Evolutionary conservation across 2,888 invertebrate species (phyloP).

Genomic region (Hemaris fuciformis): DNA sequence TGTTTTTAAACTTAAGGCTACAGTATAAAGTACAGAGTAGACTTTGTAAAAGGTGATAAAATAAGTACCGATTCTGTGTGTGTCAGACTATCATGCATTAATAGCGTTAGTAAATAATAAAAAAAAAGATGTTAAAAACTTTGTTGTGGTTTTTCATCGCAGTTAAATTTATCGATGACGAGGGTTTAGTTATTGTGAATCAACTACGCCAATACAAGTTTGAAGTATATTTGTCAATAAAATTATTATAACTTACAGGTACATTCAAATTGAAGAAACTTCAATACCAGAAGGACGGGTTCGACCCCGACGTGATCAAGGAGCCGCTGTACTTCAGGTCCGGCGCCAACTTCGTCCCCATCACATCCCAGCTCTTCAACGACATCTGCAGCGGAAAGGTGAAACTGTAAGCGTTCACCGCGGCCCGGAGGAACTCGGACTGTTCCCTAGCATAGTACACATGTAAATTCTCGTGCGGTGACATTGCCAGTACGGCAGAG

Average conservation of each 20-base stretch:
- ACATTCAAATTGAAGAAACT: constrained; percentile 97
- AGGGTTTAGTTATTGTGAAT: too few relatives aligned
- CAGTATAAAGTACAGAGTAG: too few relatives aligned
- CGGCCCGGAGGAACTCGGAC: not conserved
- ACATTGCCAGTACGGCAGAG: constrained; percentile 7
- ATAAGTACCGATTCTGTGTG: too few relatives aligned
- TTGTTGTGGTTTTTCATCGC: too few relatives aligned
- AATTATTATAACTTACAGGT: constrained; percentile 72
- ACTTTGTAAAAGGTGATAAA: too few relatives aligned
- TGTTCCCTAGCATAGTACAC: constrained; percentile 6
- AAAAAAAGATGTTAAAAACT: too few relatives aligned
- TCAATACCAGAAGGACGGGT: constrained; percentile 92
- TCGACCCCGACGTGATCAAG: constrained; percentile 85
- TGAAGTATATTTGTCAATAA: too few relatives aligned
- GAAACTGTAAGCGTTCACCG: constrained; percentile 55
- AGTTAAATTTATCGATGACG: too few relatives aligned
- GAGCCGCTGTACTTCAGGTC: constrained; percentile 88
- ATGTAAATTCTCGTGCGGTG: not conserved
- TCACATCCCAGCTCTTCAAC: constrained; percentile 82
- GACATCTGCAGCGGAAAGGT: constrained; percentile 79
- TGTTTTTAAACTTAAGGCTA: too few relatives aligned
- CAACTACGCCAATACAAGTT: too few relatives aligned
- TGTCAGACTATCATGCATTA: too few relatives aligned
- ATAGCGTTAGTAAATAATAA: too few relatives aligned
- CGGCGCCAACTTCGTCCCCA: constrained; percentile 76